Evolutionary conservation across 2,797 vertebrate species (phyloP), one percentile per base, ranked within the genome.

Genomic region (Cirrhinus molitorella): DNA sequence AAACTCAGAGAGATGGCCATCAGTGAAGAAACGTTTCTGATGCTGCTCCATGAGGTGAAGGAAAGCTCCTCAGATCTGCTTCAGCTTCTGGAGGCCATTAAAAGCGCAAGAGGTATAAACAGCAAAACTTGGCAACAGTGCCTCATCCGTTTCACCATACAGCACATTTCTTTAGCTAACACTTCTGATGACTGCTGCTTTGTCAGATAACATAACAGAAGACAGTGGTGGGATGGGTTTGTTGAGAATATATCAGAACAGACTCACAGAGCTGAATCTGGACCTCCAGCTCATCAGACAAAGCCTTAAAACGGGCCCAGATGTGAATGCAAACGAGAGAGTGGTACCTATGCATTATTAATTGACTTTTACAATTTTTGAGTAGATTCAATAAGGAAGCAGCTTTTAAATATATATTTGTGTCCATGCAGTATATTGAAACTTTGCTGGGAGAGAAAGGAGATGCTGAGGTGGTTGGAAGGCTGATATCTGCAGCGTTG

Each of bases 1-100:
- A 92, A 85, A 25, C 91, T 95, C 85, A 88, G 85, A 25, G 94
- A 95, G 86, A 95, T 93, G 75, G 91, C 83, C 4, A 85, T 96
- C 76, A 90, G 92, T 47, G 93, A 95, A 19, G 90, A 57, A 67
- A 93, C 90, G 17, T 75, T 97, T 65, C 53, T 95, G 81, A 93
- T 80, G 40, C 92, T 97, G 83, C 92, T 98, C 1, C 87, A 59
- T 34, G 88, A 90, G 2, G 73, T 96, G 82, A 92, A 93, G 67
- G 83, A 89, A 59, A 88, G 91, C 0, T 90, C 92, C 12, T 90
- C 94, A 28, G 40, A 76, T 49, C 13, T 72, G 45, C 34, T 76
- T 31, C 61, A 47, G 9, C 79, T 83, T 9, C 85, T 25, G 65
- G 57, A 17, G 13, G 31, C 11, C 19, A 3, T 82, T n/a, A 70